A percentile compares a stretch with the other conserved stretches of the same genome.
Evolutionary conservation across 2,888 invertebrate genomes (phyloP).

Genomic region (Polyommatus icarus): DNA sequence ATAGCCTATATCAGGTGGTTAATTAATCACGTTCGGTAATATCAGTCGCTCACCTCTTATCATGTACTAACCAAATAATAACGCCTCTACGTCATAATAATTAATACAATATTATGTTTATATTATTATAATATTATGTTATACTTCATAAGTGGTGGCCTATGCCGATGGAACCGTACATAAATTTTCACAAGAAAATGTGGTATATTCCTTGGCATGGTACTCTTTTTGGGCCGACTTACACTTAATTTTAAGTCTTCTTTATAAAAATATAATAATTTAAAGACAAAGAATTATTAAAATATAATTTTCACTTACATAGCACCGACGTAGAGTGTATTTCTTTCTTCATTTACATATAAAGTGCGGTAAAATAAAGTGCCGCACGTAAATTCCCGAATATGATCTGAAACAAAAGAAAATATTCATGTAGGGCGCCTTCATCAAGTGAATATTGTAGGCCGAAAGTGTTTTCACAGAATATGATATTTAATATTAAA

Average conservation of each 20-base stretch:
- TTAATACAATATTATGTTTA: background rate
- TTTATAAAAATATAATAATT: background rate
- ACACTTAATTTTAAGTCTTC: too few relatives aligned
- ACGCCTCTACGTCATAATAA: background rate
- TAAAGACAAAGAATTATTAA: background rate
- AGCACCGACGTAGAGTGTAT: constrained; percentile 83
- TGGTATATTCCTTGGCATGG: too few relatives aligned
- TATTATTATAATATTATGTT: background rate
- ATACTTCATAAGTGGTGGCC: too few relatives aligned
- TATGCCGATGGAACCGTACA: too few relatives aligned
- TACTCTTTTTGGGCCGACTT: too few relatives aligned
- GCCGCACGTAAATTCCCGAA: constrained; percentile 82
- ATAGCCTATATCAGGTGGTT: constrained; percentile 7
- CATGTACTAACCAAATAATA: constrained; percentile 9
- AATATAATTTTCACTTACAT: constrained; percentile 72
- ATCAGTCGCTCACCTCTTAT: background rate
- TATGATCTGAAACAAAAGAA: constrained; percentile 79
- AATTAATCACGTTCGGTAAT: constrained; percentile 25
- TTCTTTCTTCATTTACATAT: constrained; percentile 79
- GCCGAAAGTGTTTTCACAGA: constrained; percentile 22
- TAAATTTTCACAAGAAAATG: too few relatives aligned
- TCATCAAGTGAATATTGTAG: constrained; percentile 12
- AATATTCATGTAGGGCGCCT: constrained; percentile 37
- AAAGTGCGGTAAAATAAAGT: constrained; percentile 82
- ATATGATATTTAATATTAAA: background rate